Evolutionary conservation across 2,888 invertebrate species (phyloP), one percentile per base, ranked within the genome.

Genomic region (Nomada hirtipes): DNA sequence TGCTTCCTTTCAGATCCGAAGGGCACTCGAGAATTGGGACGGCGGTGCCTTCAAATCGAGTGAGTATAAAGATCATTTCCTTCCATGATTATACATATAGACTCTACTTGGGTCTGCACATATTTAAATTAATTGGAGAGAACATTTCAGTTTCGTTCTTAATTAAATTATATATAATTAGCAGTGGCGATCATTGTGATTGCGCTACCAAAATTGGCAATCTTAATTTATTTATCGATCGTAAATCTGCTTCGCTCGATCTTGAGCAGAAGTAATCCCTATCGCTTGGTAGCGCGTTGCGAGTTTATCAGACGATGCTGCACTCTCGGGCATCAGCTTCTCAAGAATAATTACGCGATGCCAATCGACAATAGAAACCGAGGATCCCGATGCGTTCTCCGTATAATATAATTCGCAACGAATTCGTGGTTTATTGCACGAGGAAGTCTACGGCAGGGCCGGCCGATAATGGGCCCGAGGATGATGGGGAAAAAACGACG

Each of bases 1-100:
- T 84, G 72, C 81, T 85, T 86, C 59, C 52, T 89, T 93, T 79
- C 92, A 93, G 93, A 92, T 93, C 84, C 90, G 92, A 82, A 82
- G 72, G 65, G 83, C 90, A 63, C 88, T 93, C 71, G 90, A 92
- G 76, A 92, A 91, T 88, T 93, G 93, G 93, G 89, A 91, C 83
- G 88, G 88, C 83, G 88, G 89, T 83, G 89, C 86, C 76, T 93
- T 92, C 86, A 92, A 92, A 84, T 79, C 91, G 61, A 88, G 93
- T 93, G 81, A 93, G 93, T 92, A 86, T 11, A 60, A 13, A 47
- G 3, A 47, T 47, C 3, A 15, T 29, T 29, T 29, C n/a, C 10
- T n/a, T 15, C 78, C 20, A 53, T 18, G 20, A 2, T 53, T n/a
- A n/a, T 53, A 53, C n/a, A 53, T 9, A 2, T 10, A 4, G 9